Evolutionary conservation across 2,888 invertebrate genomes (phyloP).

Genomic region (Cheilosia soror): DNA sequence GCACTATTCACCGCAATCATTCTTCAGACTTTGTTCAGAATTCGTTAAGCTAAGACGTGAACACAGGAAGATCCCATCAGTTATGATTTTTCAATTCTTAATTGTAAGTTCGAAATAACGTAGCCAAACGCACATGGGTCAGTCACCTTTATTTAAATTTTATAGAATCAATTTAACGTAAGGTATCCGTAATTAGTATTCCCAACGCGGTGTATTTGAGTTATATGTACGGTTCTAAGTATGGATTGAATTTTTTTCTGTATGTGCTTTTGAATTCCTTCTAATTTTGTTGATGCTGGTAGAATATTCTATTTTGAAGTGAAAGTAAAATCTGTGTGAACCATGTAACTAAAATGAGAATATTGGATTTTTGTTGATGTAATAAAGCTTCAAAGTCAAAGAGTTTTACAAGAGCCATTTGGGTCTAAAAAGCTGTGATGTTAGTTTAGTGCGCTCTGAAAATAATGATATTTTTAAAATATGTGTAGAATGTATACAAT

Average conservation of each 20-base stretch:
- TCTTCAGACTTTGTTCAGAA: constrained; percentile 53
- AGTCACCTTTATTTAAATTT: constrained; percentile 35
- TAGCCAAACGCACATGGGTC: constrained; percentile 6
- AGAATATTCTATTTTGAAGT: neutral
- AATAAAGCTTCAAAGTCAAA: no score
- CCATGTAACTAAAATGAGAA: no score
- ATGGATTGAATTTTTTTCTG: neutral
- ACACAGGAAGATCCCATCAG: neutral
- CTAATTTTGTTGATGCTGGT: neutral
- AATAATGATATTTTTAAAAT: no score
- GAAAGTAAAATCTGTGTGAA: no score
- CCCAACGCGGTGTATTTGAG: constrained; percentile 1
- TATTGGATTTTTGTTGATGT: no score
- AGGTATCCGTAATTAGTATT: constrained; percentile 4
- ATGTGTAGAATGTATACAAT: no score
- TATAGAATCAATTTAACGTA: constrained; percentile 6
- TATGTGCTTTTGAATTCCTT: no score
- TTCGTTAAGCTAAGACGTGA: constrained; percentile 44
- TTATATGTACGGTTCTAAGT: neutral
- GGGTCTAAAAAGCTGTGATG: no score
- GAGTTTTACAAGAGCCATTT: no score
- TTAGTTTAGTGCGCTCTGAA: no score
- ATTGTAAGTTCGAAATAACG: constrained; percentile 44
- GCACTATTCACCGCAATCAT: neutral
- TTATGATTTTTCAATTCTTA: constrained; percentile 40